phyloP scores from a whole-genome alignment of 2,113 vertebrate species.

The Galeopterus variegatus region DNA sequence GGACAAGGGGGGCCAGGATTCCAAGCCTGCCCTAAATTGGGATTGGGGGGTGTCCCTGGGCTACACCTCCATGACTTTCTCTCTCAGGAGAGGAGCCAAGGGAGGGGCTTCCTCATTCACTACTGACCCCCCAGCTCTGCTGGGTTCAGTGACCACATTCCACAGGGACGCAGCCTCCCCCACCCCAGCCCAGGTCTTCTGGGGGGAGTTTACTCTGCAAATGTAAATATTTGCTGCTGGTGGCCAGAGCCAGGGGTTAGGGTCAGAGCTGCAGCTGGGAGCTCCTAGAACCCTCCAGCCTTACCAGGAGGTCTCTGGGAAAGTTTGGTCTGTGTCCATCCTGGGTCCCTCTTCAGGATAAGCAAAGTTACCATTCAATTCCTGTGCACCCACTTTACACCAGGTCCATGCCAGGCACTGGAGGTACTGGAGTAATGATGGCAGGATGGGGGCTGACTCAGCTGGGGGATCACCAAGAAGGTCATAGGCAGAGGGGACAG shows the following conservation, averaged over 20 bases:
- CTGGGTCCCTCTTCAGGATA: neutral
- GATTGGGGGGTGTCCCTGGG: neutral
- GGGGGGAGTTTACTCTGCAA: constrained; percentile 67
- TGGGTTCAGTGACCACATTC: neutral
- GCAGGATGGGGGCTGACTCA: neutral
- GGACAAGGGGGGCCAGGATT: neutral
- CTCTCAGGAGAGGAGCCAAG: neutral
- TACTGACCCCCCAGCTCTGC: neutral
- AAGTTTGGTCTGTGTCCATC: neutral
- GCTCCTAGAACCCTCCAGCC: neutral
- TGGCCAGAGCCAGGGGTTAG: neutral
- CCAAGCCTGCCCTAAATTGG: neutral
- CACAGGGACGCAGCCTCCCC: neutral
- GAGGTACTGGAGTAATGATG: neutral
- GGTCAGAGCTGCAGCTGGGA: constrained; percentile 49
- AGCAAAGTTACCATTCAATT: neutral
- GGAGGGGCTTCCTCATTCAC: neutral
- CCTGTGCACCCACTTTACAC: neutral
- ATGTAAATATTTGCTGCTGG: constrained; percentile 79
- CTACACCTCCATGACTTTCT: neutral
- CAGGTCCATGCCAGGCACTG: neutral
- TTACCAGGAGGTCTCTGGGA: neutral
- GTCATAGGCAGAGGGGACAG: neutral
- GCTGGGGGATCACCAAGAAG: neutral
- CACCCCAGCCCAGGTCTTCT: neutral